These are phyloP conservation scores for Deilephila elpenor DNA, from an alignment of 2,888 invertebrate genomes.

Conservation along the genomic window DNA sequence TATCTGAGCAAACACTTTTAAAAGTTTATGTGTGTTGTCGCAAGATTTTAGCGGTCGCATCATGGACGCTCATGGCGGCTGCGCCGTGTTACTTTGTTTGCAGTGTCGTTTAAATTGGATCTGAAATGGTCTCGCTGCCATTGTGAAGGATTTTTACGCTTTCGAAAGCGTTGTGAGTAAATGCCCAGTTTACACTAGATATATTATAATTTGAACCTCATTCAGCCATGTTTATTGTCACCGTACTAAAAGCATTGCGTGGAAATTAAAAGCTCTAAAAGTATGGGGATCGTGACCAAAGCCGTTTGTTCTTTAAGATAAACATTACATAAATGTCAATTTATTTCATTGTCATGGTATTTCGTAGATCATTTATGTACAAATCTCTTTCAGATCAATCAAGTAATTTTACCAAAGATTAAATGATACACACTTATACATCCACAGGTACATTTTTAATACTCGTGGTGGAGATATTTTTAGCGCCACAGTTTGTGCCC, in stretches of 20 bases:
- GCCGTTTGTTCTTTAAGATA: slow-evolving; percentile 6
- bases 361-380: too few species aligned
- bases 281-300: slow-evolving; percentile 16
- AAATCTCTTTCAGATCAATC: background rate
- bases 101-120: slow-evolving; percentile 71
- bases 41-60: slow-evolving; percentile 78
- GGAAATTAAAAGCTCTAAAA: slow-evolving; percentile 22
- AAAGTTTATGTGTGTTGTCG: slow-evolving; percentile 81
- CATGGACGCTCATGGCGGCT: slow-evolving; percentile 71
- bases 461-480: slow-evolving; percentile 44
- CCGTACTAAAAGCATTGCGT: slow-evolving; percentile 32
- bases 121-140: slow-evolving; percentile 56
- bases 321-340: background rate
- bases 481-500: slow-evolving; percentile 62
- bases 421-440: background rate
- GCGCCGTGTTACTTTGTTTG: slow-evolving; percentile 60
- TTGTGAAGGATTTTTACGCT: slow-evolving; percentile 64
- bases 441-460: background rate
- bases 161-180: slow-evolving; percentile 63
- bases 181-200: slow-evolving; percentile 43
- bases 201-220: slow-evolving; percentile 43
- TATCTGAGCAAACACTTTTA: slow-evolving; percentile 80
- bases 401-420: background rate
- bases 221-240: slow-evolving; percentile 32
- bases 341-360: too few species aligned